Evolutionary conservation across 2,797 vertebrate species (phyloP), one percentile per base, ranked within the genome.

Genomic region (Ambastaia sidthimunki): DNA sequence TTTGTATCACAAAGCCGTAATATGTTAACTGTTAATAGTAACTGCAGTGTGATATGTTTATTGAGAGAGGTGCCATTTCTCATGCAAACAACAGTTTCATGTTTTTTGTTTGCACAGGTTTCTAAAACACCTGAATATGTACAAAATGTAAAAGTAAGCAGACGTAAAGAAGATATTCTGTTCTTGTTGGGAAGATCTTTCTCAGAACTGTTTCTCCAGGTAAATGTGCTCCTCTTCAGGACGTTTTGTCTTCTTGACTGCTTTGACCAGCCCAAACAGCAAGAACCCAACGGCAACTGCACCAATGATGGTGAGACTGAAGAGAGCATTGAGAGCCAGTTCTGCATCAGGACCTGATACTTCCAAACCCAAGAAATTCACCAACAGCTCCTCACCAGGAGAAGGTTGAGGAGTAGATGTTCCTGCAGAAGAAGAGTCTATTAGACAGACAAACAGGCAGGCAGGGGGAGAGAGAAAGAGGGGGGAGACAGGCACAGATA

Each of bases 121-220:
- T 50, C 15, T 16, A 16, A 50, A 50, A 50, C 16, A 41, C 37
- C 37, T 41, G 9, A 41, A 41, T 10, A 10, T 41, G 9, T 41
- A 41, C 37, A 41, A 41, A 9, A 41, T 41, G 37, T 41, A 41
- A 41, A 41, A 9, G 37, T 9, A 10, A 41, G 9, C 7, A 41
- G 9, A 41, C 9, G 7, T 9, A 41, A 41, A 9, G 34, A 11
- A 57, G 11, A 3, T 13, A 4, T 59, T 13, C 12, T 23, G 12
- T 23, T 3, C 13, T 59, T 59, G 9, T 10, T 21, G 19, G 11
- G 10, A 13, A 78, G 12, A 7, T 28, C 15, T 37, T 19, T 44
- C 41, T 87, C 9, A 89, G 70, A 88, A 82, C 15, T 48, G 70
- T 25, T 44, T 82, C 25, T 84, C 78, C 76, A 90, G 83, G 0